phyloP scores from a whole-genome alignment of 2,888 invertebrate genomes.

The Archips xylosteana region DNA sequence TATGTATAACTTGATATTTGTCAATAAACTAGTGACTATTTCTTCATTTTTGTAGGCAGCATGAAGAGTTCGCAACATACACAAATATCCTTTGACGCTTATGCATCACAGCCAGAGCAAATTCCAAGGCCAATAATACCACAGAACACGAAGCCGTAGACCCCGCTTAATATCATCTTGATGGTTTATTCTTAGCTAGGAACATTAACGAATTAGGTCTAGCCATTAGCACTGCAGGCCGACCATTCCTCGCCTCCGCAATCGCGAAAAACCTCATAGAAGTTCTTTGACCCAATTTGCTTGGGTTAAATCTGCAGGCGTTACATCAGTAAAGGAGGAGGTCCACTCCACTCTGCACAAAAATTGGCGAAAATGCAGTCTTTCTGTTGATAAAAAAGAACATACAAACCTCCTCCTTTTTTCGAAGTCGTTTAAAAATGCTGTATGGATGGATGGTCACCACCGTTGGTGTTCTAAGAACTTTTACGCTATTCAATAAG shows the following conservation, averaged over 20 bases:
- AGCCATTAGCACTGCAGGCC: constrained; percentile 23
- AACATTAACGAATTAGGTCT: constrained; percentile 23
- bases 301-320: constrained; percentile 75
- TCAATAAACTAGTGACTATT: no score
- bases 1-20: no score
- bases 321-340: constrained; percentile 53
- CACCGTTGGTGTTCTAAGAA: no score
- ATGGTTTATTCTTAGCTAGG: constrained; percentile 24
- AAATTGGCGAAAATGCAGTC: not conserved
- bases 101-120: no score
- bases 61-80: no score
- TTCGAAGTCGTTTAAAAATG: no score
- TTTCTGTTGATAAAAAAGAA: no score
- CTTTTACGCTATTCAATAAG: no score
- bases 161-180: constrained; percentile 18
- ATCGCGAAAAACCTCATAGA: constrained; percentile 47
- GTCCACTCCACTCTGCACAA: constrained; percentile 24
- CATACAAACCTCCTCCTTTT: not conserved
- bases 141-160: not conserved
- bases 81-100: no score
- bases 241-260: constrained; percentile 53
- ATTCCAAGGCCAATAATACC: not conserved
- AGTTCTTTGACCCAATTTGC: constrained; percentile 66
- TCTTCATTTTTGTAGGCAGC: no score
- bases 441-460: no score